Conservation (phyloP, 2,888 invertebrate genomes). For the Microdon myrmicae region DNA sequence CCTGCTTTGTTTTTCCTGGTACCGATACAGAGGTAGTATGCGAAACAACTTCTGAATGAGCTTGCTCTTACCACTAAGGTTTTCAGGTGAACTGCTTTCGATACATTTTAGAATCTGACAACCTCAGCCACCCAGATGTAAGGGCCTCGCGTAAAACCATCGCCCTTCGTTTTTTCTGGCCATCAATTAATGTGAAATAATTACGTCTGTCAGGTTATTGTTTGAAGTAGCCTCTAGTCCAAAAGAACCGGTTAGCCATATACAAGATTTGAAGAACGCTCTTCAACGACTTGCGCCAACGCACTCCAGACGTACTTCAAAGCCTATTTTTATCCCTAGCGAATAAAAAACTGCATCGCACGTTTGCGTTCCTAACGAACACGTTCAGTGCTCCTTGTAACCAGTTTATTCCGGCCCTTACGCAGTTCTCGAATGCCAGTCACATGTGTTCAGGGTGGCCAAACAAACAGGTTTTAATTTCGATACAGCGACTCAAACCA, state of each 20-base stretch:
- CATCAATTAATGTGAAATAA: constrained; percentile 29
- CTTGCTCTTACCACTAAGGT: no score
- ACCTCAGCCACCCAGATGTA: constrained; percentile 23
- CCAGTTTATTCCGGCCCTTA: neutral
- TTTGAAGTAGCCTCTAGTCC: no score
- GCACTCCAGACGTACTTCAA: no score
- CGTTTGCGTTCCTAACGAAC: neutral
- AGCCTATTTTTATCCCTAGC: neutral
- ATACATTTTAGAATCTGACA: constrained; percentile 15
- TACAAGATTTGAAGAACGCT: no score
- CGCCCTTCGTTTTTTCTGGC: constrained; percentile 32
- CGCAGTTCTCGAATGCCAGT: neutral
- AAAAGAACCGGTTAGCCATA: no score
- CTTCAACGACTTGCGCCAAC: no score
- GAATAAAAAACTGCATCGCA: neutral
- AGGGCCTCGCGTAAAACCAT: constrained; percentile 24
- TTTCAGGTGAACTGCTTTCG: constrained; percentile 1
- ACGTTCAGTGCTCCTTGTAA: neutral
- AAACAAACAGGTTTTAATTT: no score
- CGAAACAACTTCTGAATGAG: no score
- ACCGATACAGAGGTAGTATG: no score
- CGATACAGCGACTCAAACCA: no score
- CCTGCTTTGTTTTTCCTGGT: no score
- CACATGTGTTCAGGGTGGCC: neutral
- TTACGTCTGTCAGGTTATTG: no score